phyloP scores from a whole-genome alignment of 2,797 vertebrate species.

The Discoglossus pictus region DNA sequence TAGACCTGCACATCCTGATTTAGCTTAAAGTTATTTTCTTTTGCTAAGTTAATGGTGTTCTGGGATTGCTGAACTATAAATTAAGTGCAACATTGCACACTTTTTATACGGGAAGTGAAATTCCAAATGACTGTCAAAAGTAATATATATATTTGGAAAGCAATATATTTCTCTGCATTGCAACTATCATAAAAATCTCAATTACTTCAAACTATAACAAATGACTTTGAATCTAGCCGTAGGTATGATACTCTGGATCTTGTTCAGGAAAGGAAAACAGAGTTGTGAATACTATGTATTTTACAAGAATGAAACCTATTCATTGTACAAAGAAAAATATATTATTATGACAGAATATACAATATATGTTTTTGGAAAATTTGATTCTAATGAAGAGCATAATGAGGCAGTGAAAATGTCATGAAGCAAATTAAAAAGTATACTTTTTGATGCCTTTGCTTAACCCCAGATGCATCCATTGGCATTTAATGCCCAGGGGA shows the following conservation, averaged over 20 bases:
- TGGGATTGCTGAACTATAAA: conserved; percentile 57
- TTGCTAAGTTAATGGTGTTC: conserved; percentile 55
- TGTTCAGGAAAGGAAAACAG: conserved; percentile 34
- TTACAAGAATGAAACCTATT: not conserved
- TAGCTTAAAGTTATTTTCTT: conserved; percentile 42
- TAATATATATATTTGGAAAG: conserved; percentile 48
- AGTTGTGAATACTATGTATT: not conserved
- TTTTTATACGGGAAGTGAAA: conserved; percentile 58
- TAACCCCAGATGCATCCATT: too few species aligned
- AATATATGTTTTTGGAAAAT: too few species aligned
- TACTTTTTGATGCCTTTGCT: too few species aligned
- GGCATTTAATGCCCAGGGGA: too few species aligned
- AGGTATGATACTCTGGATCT: conserved; percentile 19
- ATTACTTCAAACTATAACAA: conserved; percentile 53
- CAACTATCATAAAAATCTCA: conserved; percentile 52
- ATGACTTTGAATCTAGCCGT: conserved; percentile 45
- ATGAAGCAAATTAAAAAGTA: too few species aligned
- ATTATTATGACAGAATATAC: too few species aligned
- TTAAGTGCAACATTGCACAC: conserved; percentile 50
- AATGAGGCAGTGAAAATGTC: too few species aligned
- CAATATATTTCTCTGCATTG: conserved; percentile 57
- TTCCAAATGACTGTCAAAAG: conserved; percentile 53
- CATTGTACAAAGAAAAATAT: too few species aligned
- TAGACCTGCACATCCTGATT: conserved; percentile 16
- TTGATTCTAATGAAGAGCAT: too few species aligned